These are phyloP conservation scores for Gortyna flavago DNA, from an alignment of 2,888 invertebrate species.

Conservation along the genomic window DNA sequence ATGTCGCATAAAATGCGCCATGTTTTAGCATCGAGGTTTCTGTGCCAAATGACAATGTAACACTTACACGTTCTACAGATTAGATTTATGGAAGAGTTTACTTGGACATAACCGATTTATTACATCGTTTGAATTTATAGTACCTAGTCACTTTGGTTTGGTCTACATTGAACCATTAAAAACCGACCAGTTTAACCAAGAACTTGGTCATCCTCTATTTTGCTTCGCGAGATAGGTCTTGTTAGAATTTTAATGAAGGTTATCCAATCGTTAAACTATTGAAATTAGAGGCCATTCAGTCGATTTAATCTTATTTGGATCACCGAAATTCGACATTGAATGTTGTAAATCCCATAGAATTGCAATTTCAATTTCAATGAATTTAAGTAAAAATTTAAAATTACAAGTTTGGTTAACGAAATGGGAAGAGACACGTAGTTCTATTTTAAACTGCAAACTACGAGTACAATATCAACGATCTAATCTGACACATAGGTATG, in stretches of 20 bases:
- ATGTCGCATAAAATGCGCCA: neutral
- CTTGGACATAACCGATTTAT: slow-evolving; percentile 45
- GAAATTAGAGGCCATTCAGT: slow-evolving; percentile 21
- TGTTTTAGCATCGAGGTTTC: neutral
- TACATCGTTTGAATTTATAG: slow-evolving; percentile 57
- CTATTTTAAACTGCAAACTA: neutral
- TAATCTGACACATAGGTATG: neutral
- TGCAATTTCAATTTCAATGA: neutral
- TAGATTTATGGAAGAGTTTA: slow-evolving; percentile 54
- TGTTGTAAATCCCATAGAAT: neutral
- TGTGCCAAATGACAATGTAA: neutral
- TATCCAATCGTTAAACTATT: slow-evolving; percentile 24
- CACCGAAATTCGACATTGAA: neutral
- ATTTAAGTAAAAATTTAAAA: neutral
- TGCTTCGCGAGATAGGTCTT: neutral
- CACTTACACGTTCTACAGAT: slow-evolving; percentile 43
- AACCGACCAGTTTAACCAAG: neutral
- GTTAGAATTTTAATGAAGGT: neutral
- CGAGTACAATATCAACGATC: slow-evolving; percentile 1
- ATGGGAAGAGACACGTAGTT: neutral
- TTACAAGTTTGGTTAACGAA: neutral
- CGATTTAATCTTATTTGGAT: neutral
- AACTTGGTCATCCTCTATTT: neutral
- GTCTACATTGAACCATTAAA: slow-evolving; percentile 3
- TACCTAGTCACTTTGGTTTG: slow-evolving; percentile 15